Conservation (phyloP, 30 jellyfish, hydroid and myxozoan genomes). For the Catostylus mosaicus region DNA sequence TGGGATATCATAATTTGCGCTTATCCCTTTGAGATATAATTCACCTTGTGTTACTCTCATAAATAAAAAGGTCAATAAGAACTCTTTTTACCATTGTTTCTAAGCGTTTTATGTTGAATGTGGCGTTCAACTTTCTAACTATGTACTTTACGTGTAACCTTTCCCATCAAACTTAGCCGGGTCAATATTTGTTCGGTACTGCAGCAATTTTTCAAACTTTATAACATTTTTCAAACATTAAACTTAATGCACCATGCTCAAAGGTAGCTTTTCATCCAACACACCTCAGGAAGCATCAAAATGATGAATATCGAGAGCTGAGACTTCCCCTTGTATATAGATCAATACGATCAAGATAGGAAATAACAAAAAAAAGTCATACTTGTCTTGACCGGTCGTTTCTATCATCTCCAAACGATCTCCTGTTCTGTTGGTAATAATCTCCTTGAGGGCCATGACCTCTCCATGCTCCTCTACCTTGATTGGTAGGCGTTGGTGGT, state of each 20-base stretch:
- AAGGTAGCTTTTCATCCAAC: neutral
- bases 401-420: conserved; percentile 8
- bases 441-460: conserved; percentile 8
- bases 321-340: neutral
- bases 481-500: conserved; percentile 1
- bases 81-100: too few relatives aligned
- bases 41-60: too few relatives aligned
- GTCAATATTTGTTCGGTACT: too few relatives aligned
- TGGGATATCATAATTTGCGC: neutral
- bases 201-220: neutral
- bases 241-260: neutral
- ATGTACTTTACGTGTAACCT: too few relatives aligned
- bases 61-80: too few relatives aligned
- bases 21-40: too few relatives aligned
- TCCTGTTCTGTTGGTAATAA: neutral
- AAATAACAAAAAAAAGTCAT: neutral
- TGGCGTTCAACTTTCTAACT: too few relatives aligned
- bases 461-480: neutral
- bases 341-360: neutral
- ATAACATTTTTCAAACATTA: neutral
- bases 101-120: too few relatives aligned
- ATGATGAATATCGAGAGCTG: neutral
- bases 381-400: conserved; percentile 11
- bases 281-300: too few relatives aligned
- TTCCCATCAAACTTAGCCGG: too few relatives aligned